phyloP scores from a whole-genome alignment of 2,888 invertebrate genomes.

The Beris chalybata region DNA sequence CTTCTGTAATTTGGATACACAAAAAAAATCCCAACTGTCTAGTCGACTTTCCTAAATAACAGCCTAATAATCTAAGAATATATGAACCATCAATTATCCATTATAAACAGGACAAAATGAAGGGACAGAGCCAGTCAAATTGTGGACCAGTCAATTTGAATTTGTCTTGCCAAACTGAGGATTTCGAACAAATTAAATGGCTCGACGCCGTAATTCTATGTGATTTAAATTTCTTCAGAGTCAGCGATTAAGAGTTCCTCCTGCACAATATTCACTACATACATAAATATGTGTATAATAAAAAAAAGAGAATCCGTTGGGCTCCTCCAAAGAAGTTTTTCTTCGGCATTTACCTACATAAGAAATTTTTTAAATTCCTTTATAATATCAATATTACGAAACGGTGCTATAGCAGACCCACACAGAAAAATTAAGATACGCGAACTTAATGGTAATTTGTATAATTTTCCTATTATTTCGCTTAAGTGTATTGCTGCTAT shows the following conservation, averaged over 20 bases:
- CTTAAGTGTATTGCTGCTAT: conserved; percentile 31
- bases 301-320: neutral
- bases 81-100: conserved; percentile 10
- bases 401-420: neutral
- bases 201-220: conserved; percentile 22
- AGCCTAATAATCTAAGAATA: conserved; percentile 1
- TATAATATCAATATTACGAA: conserved; percentile 5
- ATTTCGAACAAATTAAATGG: conserved; percentile 18
- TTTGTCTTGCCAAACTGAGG: neutral
- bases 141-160: neutral
- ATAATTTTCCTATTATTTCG: conserved; percentile 39
- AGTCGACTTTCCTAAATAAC: conserved; percentile 2
- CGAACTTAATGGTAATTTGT: conserved; percentile 34
- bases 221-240: conserved; percentile 10
- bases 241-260: neutral
- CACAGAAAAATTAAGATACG: conserved; percentile 3
- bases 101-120: conserved; percentile 2
- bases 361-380: conserved; percentile 18
- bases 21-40: neutral
- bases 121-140: neutral
- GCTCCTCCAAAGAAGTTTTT: neutral
- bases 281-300: neutral
- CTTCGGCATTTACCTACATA: neutral
- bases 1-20: neutral
- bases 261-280: conserved; percentile 4